phyloP scores from a whole-genome alignment of 2,888 invertebrate species.

The Baccha elongata region DNA sequence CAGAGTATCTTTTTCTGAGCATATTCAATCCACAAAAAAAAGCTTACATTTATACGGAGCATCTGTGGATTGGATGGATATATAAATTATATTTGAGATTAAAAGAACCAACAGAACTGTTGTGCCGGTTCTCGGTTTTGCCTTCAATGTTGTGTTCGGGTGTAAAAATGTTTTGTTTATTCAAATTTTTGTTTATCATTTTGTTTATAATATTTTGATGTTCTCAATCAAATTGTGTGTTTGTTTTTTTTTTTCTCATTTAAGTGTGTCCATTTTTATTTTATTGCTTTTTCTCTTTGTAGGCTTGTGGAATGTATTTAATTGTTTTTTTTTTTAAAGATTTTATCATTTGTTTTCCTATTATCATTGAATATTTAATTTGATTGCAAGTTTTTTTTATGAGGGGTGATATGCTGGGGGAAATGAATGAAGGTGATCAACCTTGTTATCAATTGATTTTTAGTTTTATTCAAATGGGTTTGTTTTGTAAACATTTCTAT shows the following conservation, averaged over 20 bases:
- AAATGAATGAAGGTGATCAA: constrained; percentile 8
- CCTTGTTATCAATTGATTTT: too few species aligned
- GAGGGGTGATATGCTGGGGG: background rate
- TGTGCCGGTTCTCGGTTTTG: background rate
- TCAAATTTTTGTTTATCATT: background rate
- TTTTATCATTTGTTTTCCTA: constrained; percentile 34
- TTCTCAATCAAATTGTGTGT: background rate
- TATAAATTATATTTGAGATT: background rate
- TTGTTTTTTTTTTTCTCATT: constrained; percentile 20
- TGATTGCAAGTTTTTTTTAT: background rate
- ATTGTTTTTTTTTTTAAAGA: constrained; percentile 39
- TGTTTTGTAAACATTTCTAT: too few species aligned
- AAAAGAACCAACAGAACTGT: too few species aligned
- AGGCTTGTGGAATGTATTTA: constrained; percentile 62
- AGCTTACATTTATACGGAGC: constrained; percentile 7
- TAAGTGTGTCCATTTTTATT: background rate
- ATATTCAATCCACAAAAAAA: constrained; percentile 24
- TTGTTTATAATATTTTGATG: constrained; percentile 4
- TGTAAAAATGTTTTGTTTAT: background rate
- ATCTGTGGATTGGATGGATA: background rate
- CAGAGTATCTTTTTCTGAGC: constrained; percentile 17
- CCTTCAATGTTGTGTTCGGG: too few species aligned
- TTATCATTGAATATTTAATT: constrained; percentile 12
- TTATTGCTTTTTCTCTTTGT: background rate
- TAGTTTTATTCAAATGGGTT: too few species aligned